Evolutionary conservation across 2,113 vertebrate genomes (phyloP), one percentile per base, ranked within the genome.

Genomic region (Zonotrichia leucophrys): DNA sequence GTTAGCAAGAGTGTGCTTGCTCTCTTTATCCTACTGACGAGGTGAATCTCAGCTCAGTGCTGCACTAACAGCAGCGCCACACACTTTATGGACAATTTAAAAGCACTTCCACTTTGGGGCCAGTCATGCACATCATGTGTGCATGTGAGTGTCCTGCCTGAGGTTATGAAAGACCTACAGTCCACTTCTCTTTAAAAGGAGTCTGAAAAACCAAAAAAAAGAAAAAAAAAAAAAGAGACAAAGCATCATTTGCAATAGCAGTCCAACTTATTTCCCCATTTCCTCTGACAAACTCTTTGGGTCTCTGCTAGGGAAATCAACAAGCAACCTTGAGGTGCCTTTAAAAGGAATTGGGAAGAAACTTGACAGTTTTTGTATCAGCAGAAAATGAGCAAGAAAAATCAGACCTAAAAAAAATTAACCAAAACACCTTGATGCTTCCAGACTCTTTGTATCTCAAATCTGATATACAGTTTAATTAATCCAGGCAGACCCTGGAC

Each of bases 111-210:
- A 73, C 77, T 91, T 73, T 79, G 49, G 62, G 79, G 75, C 55
- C 68, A 90, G 75, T 81, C 89, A 89, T 82, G 70, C 66, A 89
- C 70, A 59, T 89, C 53, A 23, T 53, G 41, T 35, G 46, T 55
- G 72, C 53, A 39, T 89, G 64, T 59, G 52, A 91, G 66, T 5
- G 70, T 80, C 74, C 91, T 80, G 78, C 70, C 93, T 58, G 74
- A 85, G 94, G 89, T 90, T 73, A 91, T 28, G 19, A 74, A 81
- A 95, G 91, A 95, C 87, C 70, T 87, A 92, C 62, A 87, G 39
- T 33, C 81, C 58, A 69, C 49, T 89, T 81, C 28, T 89, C 59
- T 77, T 78, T 63, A 64, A 87, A 81, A 84, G 23, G 56, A 66
- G 7, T 76, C 49, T 74, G 67, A 73, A 95, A 76, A 68, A 35